These are phyloP conservation scores for Boleophthalmus pectinirostris DNA, from an alignment of 2,113 vertebrate genomes.

Conservation along the genomic window DNA sequence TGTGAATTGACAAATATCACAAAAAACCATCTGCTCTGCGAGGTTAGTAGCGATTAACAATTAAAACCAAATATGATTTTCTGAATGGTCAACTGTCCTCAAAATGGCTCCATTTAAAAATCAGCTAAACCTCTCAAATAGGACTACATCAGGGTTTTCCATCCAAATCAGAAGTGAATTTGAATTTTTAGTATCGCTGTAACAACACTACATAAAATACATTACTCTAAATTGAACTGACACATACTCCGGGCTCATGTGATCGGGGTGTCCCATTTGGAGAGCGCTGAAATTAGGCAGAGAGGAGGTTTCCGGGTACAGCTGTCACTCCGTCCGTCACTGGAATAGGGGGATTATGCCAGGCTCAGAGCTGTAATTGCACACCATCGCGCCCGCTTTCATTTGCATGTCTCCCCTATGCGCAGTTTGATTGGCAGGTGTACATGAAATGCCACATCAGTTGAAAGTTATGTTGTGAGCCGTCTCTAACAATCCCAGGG, in stretches of 20 bases:
- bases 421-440: constrained; percentile 97
- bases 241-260: constrained; percentile 59
- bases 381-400: constrained; percentile 89
- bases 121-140: no score
- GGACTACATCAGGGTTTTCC: neutral
- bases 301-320: constrained; percentile 74
- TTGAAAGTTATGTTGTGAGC: constrained; percentile 99
- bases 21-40: no score
- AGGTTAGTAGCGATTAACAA: no score
- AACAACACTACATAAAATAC: neutral
- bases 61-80: no score
- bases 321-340: constrained; percentile 88
- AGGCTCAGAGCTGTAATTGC: constrained; percentile 88
- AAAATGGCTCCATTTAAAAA: no score
- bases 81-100: no score
- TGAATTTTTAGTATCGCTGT: neutral
- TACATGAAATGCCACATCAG: constrained; percentile 99
- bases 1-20: no score
- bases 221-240: constrained; percentile 48
- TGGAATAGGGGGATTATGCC: constrained; percentile 82
- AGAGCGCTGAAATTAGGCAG: constrained; percentile 63
- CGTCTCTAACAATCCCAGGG: constrained; percentile 97
- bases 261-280: constrained; percentile 63
- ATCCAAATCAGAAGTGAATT: neutral
- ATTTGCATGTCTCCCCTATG: constrained; percentile 89